These are phyloP conservation scores for Danionella dracula DNA, from an alignment of 2,797 vertebrate genomes.

Conservation along the genomic window DNA sequence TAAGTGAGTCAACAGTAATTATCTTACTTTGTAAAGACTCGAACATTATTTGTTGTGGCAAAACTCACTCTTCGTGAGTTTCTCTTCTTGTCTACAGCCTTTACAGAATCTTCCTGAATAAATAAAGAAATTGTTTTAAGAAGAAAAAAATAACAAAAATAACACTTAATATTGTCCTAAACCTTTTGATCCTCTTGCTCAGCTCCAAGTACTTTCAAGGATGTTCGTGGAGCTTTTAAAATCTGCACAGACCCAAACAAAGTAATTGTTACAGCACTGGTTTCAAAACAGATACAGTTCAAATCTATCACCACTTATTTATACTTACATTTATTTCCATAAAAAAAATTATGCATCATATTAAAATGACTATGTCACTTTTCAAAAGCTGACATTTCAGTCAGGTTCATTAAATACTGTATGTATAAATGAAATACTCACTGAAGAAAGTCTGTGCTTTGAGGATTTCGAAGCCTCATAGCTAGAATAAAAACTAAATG, in stretches of 20 bases:
- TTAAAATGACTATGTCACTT: neutral
- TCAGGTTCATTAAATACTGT: neutral
- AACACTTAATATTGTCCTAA: conserved; percentile 9
- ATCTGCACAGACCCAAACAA: conserved; percentile 58
- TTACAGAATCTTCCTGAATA: conserved; percentile 59
- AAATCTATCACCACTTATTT: neutral
- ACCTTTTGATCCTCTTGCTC: conserved; percentile 63
- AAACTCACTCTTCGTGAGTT: conserved; percentile 75
- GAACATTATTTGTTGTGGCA: conserved; percentile 66
- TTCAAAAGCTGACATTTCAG: too few species aligned
- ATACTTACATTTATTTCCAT: neutral
- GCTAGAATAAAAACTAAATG: conserved; percentile 45
- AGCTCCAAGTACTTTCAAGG: conserved; percentile 43
- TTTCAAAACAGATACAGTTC: neutral
- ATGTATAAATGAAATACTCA: conserved; percentile 17
- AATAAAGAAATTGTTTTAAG: neutral
- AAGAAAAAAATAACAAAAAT: neutral
- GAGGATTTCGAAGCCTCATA: conserved; percentile 11
- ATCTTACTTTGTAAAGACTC: conserved; percentile 67
- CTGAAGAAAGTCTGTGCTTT: conserved; percentile 33
- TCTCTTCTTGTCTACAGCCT: conserved; percentile 61
- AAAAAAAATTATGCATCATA: neutral
- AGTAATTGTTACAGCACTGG: neutral
- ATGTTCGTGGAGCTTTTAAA: conserved; percentile 67
- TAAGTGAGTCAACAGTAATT: neutral